A percentile compares a stretch with the other conserved stretches of the same genome.
These are phyloP conservation scores for Pachycephala philippinensis DNA, from an alignment of 2,113 vertebrate genomes.

Conservation along the genomic window DNA sequence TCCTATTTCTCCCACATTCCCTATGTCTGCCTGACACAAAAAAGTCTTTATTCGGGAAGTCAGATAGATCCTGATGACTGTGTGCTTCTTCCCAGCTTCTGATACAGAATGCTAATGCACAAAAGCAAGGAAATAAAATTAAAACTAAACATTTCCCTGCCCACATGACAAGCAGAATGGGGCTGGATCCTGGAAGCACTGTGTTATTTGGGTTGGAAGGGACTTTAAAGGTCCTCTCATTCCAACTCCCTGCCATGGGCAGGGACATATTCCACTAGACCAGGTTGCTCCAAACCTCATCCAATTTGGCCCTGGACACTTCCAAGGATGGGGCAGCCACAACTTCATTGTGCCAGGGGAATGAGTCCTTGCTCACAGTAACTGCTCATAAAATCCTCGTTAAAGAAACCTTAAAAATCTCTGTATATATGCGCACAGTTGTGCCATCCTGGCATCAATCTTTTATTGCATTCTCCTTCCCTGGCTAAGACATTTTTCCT, in stretches of 20 bases:
- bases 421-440: not conserved
- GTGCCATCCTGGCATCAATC: not conserved
- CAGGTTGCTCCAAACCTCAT: accelerated
- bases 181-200: not conserved
- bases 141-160: not conserved
- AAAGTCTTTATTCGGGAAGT: not conserved
- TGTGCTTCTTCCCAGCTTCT: not conserved
- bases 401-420: not conserved
- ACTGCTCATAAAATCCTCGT: not conserved
- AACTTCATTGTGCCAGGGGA: not conserved
- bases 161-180: not conserved
- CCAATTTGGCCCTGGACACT: not conserved
- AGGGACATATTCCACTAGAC: not conserved
- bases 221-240: not conserved
- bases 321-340: not conserved
- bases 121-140: not conserved
- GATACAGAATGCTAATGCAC: not conserved
- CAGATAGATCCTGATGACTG: too few species aligned
- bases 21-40: not conserved
- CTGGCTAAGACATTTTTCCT: not conserved
- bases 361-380: not conserved
- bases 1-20: not conserved
- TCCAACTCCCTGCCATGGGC: not conserved
- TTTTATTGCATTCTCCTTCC: not conserved
- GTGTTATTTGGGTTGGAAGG: not conserved